A percentile compares a stretch with the other conserved stretches of the same genome.
These are phyloP conservation scores for Sternarchorhynchus goeldii DNA, from an alignment of 2,797 vertebrate species.

Conservation along the genomic window DNA sequence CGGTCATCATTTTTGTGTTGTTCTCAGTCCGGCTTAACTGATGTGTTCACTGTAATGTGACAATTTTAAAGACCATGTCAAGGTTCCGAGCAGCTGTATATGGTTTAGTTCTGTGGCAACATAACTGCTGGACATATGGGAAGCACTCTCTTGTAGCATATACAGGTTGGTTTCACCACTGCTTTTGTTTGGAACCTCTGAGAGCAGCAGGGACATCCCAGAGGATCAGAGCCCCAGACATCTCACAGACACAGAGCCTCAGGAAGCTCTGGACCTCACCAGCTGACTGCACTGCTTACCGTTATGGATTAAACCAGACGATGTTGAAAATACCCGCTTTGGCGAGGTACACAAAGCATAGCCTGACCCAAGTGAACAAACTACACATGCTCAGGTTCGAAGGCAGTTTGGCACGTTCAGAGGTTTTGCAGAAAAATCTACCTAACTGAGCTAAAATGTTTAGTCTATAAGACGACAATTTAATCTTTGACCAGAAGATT, in stretches of 20 bases:
- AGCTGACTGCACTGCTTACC: conserved; percentile 19
- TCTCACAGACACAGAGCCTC: conserved; percentile 11
- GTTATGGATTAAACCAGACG: conserved; percentile 10
- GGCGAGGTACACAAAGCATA: conserved; percentile 26
- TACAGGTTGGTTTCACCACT: conserved; percentile 25
- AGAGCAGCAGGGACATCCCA: conserved; percentile 16
- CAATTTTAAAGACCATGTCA: not conserved
- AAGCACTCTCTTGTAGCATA: not conserved
- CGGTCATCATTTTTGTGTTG: not conserved
- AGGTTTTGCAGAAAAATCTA: not conserved
- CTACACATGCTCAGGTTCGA: not conserved
- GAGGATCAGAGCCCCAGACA: conserved; percentile 14
- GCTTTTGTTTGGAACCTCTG: conserved; percentile 21
- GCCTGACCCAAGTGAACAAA: conserved; percentile 9
- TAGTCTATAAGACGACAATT: not conserved
- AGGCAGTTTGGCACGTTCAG: not conserved
- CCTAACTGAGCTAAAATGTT: not conserved
- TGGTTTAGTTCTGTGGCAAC: not conserved
- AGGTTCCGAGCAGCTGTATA: not conserved
- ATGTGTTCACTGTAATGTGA: not conserved
- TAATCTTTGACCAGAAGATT: not conserved
- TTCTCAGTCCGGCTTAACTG: not conserved
- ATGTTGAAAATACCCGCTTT: conserved; percentile 10
- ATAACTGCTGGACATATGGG: not conserved
- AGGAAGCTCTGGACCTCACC: conserved; percentile 4